Conservation (phyloP, 1,140 invertebrate species). For the Drosophila lini region DNA sequence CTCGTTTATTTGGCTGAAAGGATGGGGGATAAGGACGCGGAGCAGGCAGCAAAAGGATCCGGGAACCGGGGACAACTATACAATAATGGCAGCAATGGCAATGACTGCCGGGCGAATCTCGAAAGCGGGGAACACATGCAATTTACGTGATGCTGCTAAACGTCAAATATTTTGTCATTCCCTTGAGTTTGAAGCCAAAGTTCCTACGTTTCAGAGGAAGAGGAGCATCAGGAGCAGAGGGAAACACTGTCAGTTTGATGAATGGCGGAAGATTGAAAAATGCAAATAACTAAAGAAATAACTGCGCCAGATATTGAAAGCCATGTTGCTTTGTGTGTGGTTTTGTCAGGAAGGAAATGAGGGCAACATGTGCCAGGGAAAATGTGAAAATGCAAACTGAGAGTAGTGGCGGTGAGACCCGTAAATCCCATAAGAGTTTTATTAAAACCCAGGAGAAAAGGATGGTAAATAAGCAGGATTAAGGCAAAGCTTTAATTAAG, state of each 20-base stretch:
- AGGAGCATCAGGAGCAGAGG: conserved; percentile 12
- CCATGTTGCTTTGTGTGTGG: conserved; percentile 9
- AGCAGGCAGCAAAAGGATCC: conserved; percentile 7
- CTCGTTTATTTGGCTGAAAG: conserved; percentile 68
- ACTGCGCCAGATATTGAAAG: conserved; percentile 36
- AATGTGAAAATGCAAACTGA: conserved; percentile 10
- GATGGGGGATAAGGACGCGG: conserved; percentile 11
- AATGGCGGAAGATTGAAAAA: conserved; percentile 52
- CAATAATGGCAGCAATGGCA: conserved; percentile 44
- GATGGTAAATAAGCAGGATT: conserved; percentile 17
- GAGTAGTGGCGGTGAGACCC: not conserved
- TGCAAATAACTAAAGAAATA: conserved; percentile 55
- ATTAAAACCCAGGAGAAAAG: not conserved
- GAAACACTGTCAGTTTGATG: conserved; percentile 35
- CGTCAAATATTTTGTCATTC: conserved; percentile 80
- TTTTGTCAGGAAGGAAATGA: conserved; percentile 36
- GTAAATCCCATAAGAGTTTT: conserved; percentile 24
- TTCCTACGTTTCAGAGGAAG: conserved; percentile 1
- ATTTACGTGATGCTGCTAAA: conserved; percentile 79
- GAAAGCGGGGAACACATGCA: conserved; percentile 36
- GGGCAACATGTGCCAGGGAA: conserved; percentile 5
- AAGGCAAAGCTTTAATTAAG: not conserved
- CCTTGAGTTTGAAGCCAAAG: conserved; percentile 6
- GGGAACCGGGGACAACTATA: conserved; percentile 35
- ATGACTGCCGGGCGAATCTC: conserved; percentile 19